These are phyloP conservation scores for Leptosomus discolor DNA, from an alignment of 2,113 vertebrate genomes.

Conservation along the genomic window DNA sequence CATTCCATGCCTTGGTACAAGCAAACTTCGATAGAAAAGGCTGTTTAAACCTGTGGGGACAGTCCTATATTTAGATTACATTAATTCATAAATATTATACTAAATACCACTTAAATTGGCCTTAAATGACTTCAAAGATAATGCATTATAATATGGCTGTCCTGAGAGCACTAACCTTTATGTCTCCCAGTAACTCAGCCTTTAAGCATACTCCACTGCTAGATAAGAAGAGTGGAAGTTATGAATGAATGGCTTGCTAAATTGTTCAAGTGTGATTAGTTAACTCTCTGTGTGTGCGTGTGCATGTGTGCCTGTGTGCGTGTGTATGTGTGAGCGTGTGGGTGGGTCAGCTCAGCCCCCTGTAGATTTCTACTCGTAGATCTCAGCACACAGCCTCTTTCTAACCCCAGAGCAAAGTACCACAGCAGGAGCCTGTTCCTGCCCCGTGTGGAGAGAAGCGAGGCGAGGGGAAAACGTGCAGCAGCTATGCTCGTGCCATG, in stretches of 20 bases:
- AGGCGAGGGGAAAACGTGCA: not conserved
- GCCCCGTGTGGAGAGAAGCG: not conserved
- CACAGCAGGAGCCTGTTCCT: not conserved
- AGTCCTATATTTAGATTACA: constrained; percentile 77
- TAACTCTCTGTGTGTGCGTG: not conserved
- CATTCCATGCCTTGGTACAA: constrained; percentile 44
- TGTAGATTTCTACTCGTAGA: not conserved
- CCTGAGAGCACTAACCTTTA: constrained; percentile 81
- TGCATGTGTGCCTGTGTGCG: not conserved
- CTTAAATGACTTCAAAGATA: constrained; percentile 83
- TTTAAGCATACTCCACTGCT: constrained; percentile 66
- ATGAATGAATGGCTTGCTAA: constrained; percentile 72
- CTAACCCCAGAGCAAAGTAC: constrained; percentile 10
- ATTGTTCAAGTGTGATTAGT: constrained; percentile 64
- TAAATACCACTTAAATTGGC: constrained; percentile 81
- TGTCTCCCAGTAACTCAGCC: constrained; percentile 74
- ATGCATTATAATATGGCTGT: constrained; percentile 78
- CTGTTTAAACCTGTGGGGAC: constrained; percentile 70
- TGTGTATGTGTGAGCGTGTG: not conserved
- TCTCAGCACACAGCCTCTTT: not conserved
- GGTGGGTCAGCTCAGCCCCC: constrained; percentile 10
- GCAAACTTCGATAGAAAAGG: constrained; percentile 55
- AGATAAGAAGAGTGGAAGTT: constrained; percentile 67
- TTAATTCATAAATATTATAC: constrained; percentile 85
- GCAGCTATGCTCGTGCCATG: not conserved